phyloP scores from a whole-genome alignment of 1,140 invertebrate species.

The Lordiphosa stackelbergi region DNA sequence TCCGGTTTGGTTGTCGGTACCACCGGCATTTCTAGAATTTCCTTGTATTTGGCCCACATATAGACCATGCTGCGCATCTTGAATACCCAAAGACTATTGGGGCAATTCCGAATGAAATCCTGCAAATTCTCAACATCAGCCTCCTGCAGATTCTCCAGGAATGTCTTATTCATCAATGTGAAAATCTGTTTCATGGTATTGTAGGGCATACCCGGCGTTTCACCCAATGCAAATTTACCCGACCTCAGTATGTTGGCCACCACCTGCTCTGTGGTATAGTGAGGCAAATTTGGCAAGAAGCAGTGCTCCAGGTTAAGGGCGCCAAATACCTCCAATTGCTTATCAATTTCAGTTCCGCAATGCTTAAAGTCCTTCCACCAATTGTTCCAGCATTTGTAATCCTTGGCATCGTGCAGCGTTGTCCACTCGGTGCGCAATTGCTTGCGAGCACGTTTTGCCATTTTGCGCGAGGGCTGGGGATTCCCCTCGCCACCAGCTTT shows the following conservation, averaged over 20 bases:
- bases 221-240: slow-evolving; percentile 40
- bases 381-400: slow-evolving; percentile 40
- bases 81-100: slow-evolving; percentile 54
- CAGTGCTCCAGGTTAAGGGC: slow-evolving; percentile 51
- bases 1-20: slow-evolving; percentile 12
- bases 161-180: slow-evolving; percentile 55
- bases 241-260: slow-evolving; percentile 45
- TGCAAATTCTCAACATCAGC: slow-evolving; percentile 39
- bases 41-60: slow-evolving; percentile 49
- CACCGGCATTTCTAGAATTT: slow-evolving; percentile 25
- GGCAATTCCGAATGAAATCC: slow-evolving; percentile 48
- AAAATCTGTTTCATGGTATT: slow-evolving; percentile 59
- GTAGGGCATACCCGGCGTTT: slow-evolving; percentile 56
- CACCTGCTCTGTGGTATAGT: slow-evolving; percentile 49
- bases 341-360: slow-evolving; percentile 42
- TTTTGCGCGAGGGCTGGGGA: slow-evolving; percentile 28
- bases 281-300: slow-evolving; percentile 52
- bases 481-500: no score
- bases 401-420: slow-evolving; percentile 30
- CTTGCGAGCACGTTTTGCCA: slow-evolving; percentile 42
- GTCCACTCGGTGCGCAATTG: slow-evolving; percentile 46
- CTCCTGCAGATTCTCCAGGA: slow-evolving; percentile 51
- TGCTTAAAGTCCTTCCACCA: slow-evolving; percentile 58
- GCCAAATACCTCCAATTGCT: slow-evolving; percentile 32
- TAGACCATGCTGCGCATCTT: slow-evolving; percentile 60